Percentiles rank a stretch among this genome's conserved stretches.
These are phyloP conservation scores for Amblyraja radiata DNA, from an alignment of 2,797 vertebrate species.

Conservation along the genomic window DNA sequence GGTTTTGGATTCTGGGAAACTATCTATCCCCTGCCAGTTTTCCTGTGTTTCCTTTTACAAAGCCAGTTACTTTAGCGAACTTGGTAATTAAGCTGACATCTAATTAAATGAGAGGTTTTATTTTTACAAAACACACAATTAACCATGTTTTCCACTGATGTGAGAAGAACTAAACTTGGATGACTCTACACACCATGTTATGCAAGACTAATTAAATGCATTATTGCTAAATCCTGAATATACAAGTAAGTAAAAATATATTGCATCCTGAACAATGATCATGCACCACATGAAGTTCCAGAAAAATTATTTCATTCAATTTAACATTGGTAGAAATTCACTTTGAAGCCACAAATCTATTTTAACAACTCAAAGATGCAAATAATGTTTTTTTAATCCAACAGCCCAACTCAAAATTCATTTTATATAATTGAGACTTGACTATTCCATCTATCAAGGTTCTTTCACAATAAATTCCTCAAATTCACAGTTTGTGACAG, in stretches of 20 bases:
- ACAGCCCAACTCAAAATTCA: not conserved
- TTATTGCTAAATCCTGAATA: not conserved
- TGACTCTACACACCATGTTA: not conserved
- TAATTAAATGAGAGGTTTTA: not conserved
- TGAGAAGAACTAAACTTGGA: not conserved
- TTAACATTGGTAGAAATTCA: not conserved
- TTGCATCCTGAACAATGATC: not conserved
- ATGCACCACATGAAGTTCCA: not conserved
- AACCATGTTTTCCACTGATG: not conserved
- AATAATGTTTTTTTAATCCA: not conserved
- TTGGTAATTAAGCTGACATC: not conserved
- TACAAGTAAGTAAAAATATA: not conserved
- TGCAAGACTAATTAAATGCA: not conserved
- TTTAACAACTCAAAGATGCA: not conserved
- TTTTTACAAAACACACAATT: not conserved
- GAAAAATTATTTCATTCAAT: not conserved
- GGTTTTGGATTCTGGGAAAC: not conserved
- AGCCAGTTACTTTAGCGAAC: not conserved
- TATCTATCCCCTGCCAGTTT: not conserved
- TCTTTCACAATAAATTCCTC: not conserved
- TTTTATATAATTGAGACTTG: not conserved
- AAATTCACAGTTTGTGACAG: not conserved
- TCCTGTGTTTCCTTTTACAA: not conserved
- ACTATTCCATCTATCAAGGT: not conserved
- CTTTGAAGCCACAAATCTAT: not conserved